A percentile compares a stretch with the other conserved stretches of the same genome.
Conservation (phyloP, 2,797 vertebrate genomes). For the Octomys mimax region DNA sequence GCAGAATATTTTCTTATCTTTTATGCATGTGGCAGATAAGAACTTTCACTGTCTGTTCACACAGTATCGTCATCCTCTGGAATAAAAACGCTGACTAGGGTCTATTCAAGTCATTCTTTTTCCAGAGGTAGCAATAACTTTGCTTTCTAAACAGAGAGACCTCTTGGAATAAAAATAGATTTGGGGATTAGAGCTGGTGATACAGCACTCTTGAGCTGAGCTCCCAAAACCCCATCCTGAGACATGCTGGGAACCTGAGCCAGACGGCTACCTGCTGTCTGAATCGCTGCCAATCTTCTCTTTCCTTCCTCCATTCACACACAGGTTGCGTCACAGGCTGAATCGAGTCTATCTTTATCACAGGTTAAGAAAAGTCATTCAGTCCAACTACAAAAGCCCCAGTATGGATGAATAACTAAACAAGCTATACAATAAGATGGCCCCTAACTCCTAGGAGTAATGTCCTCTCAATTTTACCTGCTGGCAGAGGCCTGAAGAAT, state of each 20-base stretch:
- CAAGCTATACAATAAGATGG: neutral
- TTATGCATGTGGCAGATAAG: neutral
- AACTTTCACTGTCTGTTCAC: neutral
- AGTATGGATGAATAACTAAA: constrained; percentile 39
- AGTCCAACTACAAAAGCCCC: constrained; percentile 32
- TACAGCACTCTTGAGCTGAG: neutral
- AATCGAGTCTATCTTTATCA: constrained; percentile 48
- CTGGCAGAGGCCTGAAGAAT: neutral
- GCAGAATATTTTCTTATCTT: neutral
- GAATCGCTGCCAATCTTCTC: neutral
- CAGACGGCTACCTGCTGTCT: neutral
- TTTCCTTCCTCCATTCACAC: neutral
- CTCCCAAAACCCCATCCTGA: neutral
- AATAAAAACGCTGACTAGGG: neutral
- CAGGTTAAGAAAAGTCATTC: constrained; percentile 23
- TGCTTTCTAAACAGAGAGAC: constrained; percentile 22
- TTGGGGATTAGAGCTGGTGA: neutral
- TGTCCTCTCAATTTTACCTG: neutral
- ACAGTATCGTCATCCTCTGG: neutral
- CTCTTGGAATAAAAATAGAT: neutral
- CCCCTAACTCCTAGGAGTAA: neutral
- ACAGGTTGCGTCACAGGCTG: neutral
- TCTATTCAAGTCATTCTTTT: constrained; percentile 11
- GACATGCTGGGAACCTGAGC: neutral
- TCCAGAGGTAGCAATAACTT: neutral